Percentiles rank a stretch among this genome's conserved stretches.
phyloP scores from a whole-genome alignment of 2,888 invertebrate species.

The Drosophila suboccidentalis region DNA sequence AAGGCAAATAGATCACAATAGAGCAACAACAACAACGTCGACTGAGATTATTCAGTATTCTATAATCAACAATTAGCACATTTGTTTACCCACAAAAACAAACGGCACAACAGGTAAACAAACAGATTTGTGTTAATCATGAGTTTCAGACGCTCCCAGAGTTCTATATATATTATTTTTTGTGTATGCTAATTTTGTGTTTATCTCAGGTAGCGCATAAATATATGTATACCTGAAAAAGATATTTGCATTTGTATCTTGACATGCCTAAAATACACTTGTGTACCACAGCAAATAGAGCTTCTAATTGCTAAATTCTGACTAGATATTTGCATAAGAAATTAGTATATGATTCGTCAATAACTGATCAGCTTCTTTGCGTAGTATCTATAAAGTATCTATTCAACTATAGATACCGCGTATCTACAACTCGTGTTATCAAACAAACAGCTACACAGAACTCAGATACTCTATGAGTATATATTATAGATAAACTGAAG shows the following conservation, averaged over 20 bases:
- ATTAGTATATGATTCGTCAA: slow-evolving; percentile 40
- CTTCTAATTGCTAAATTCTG: slow-evolving; percentile 24
- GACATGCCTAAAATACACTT: slow-evolving; percentile 25
- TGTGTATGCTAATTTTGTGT: slow-evolving; percentile 37
- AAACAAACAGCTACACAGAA: slow-evolving; percentile 14
- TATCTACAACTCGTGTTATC: slow-evolving; percentile 8
- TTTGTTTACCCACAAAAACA: slow-evolving; percentile 46
- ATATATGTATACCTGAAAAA: neutral
- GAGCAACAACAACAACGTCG: neutral
- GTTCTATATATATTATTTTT: neutral
- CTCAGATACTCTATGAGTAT: slow-evolving; percentile 3
- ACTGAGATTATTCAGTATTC: slow-evolving; percentile 7
- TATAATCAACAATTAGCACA: slow-evolving; percentile 52
- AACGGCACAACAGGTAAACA: slow-evolving; percentile 27
- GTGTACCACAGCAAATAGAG: slow-evolving; percentile 39
- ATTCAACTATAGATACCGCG: neutral
- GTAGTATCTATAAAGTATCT: neutral
- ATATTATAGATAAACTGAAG: neutral
- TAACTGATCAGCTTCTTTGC: neutral
- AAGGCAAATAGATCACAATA: slow-evolving; percentile 40
- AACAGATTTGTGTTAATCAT: slow-evolving; percentile 4
- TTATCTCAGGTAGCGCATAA: slow-evolving; percentile 23
- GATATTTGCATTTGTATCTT: slow-evolving; percentile 15
- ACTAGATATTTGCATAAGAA: slow-evolving; percentile 33
- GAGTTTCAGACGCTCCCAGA: neutral